Base-by-base conservation (phyloP, 2,888 invertebrate species). In the Drosophila tripunctata region DNA sequence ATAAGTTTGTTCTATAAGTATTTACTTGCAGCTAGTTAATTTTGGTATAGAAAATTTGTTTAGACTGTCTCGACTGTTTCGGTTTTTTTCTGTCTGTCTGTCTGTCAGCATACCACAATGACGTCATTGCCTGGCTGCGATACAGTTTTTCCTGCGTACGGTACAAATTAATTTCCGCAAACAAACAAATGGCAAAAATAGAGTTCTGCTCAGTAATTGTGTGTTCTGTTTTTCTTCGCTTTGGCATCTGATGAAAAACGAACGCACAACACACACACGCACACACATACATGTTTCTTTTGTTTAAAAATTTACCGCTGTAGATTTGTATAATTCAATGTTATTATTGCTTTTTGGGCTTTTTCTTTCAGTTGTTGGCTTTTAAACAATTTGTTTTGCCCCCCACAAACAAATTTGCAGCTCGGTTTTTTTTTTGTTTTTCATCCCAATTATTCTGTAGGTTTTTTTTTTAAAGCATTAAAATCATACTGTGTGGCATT, bases 111-210 rank as follows among this genome's bases (percentile, higher is more conserved):
- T 7, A 47, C 43, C 43, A 27, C 40, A 7, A 67, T 71, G 71
- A 71, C 71, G 73, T 71, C 73, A 71, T 52, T 27, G 3, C 21
- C 6, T 4, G 3, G 30, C 6, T 4, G n/a, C 33, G 21, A 47
- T 43, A 64, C 56, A 43, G 43, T 31, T 55, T 71, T 65, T 48
- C 45, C 58, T 72, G 60, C 60, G 60, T 72, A 55, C 57, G 51
- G 22, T 57, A 44, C 48, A 73, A 62, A 47, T 57, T 7, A 75
- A 75, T 75, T 66, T 75, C 75, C 70, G 75, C 73, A 63, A 74
- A 66, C 71, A 67, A 70, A 62, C 70, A 74, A 74, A 60, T 60
- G 45, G 73, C 66, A 58, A 66, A 75, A 62, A 74, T 69, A 67
- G 70, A 74, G 75, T 67, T 61, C 33, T 21, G 36, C 43, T 48